Conservation (phyloP, 1,140 invertebrate genomes). For the Eueides isabella region DNA sequence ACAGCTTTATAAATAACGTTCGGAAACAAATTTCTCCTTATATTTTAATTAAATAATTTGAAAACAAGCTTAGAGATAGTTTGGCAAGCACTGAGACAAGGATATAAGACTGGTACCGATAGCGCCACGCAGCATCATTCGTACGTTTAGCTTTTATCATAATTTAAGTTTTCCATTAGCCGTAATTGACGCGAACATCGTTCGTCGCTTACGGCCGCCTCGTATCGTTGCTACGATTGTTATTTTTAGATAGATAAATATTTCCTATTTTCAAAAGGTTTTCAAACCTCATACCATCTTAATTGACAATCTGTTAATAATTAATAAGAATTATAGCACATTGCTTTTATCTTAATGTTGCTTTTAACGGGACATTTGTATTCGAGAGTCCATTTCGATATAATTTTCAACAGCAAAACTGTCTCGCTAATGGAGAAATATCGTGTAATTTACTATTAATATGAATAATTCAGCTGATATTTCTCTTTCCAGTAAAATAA, state of each 20-base stretch:
- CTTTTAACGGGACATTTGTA: constrained; percentile 75
- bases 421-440: constrained; percentile 75
- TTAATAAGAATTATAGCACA: constrained; percentile 77
- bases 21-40: constrained; percentile 28
- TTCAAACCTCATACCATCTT: constrained; percentile 62
- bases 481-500: constrained; percentile 37
- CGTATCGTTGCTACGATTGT: constrained; percentile 69
- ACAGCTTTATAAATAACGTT: too few relatives aligned
- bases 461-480: constrained; percentile 64
- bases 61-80: neutral
- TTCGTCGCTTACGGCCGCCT: constrained; percentile 76
- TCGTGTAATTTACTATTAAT: constrained; percentile 67
- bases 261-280: constrained; percentile 76
- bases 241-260: constrained; percentile 80
- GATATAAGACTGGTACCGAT: constrained; percentile 47
- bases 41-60: neutral
- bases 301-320: constrained; percentile 81
- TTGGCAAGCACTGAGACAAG: constrained; percentile 33
- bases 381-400: constrained; percentile 68
- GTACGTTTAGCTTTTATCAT: constrained; percentile 79
- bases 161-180: constrained; percentile 82
- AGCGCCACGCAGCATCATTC: constrained; percentile 67
- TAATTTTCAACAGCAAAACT: constrained; percentile 66
- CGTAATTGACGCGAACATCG: constrained; percentile 81
- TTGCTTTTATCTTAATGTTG: constrained; percentile 76